These are phyloP conservation scores for Oeneis ivallda DNA, from an alignment of 2,888 invertebrate genomes.

Conservation along the genomic window DNA sequence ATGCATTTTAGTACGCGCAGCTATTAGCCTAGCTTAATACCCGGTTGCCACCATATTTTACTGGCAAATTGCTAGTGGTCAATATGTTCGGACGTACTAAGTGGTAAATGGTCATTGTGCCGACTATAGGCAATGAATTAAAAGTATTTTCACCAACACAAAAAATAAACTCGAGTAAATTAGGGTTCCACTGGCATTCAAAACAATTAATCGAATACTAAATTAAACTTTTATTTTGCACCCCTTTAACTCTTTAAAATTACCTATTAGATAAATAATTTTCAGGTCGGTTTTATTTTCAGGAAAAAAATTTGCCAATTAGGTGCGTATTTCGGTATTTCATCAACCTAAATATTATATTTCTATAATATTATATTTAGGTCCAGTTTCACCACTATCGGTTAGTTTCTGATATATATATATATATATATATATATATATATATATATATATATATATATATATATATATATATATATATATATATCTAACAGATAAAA, in stretches of 20 bases:
- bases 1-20: slow-evolving; percentile 29
- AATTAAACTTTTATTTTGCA: background rate
- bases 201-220: background rate
- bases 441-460: too few species aligned
- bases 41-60: slow-evolving; percentile 29
- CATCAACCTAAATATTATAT: background rate
- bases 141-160: slow-evolving; percentile 37
- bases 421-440: too few species aligned
- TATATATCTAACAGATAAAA: too few species aligned
- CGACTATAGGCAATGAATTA: slow-evolving; percentile 40
- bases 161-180: slow-evolving; percentile 24
- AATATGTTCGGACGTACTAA: slow-evolving; percentile 33
- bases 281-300: too few species aligned
- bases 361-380: background rate
- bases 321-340: background rate
- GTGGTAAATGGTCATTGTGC: slow-evolving; percentile 37
- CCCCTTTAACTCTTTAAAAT: background rate
- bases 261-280: too few species aligned
- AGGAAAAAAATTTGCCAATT: background rate
- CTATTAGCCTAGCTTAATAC: slow-evolving; percentile 34
- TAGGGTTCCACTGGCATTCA: slow-evolving; percentile 3
- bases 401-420: too few species aligned
- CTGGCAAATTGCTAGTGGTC: slow-evolving; percentile 38
- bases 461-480: too few species aligned
- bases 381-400: too few species aligned